A percentile compares a stretch with the other conserved stretches of the same genome.
Evolutionary conservation across 2,113 vertebrate genomes (phyloP).

Genomic region (Sylvilagus bachmani): DNA sequence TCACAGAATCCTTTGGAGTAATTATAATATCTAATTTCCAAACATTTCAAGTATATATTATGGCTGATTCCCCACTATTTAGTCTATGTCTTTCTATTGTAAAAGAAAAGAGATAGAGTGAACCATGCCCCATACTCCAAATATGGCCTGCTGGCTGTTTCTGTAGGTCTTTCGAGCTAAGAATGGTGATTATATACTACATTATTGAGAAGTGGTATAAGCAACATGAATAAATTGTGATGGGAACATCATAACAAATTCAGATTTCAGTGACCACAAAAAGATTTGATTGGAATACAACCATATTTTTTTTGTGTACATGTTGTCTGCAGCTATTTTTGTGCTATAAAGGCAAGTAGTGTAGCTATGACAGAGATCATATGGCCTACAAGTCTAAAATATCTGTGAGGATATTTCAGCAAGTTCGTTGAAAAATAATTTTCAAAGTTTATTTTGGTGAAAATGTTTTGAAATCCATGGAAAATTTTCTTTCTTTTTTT

Average conservation of each 20-base stretch:
- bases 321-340: constrained; percentile 42
- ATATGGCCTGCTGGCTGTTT: background rate
- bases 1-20: constrained; percentile 39
- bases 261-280: constrained; percentile 3
- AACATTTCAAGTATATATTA: background rate
- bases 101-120: constrained; percentile 40
- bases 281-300: background rate
- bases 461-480: no score
- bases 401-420: background rate
- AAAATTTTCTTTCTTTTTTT: no score
- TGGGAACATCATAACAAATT: constrained; percentile 30
- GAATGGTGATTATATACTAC: constrained; percentile 29
- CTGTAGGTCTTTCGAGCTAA: background rate
- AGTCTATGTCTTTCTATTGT: constrained; percentile 33
- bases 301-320: background rate
- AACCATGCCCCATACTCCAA: background rate
- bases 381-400: background rate
- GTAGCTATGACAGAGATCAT: background rate
- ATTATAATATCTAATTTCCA: background rate
- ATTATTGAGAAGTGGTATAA: constrained; percentile 49
- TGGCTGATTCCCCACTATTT: background rate
- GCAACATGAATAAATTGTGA: background rate
- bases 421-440: no score
- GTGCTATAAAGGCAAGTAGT: background rate
- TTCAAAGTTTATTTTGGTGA: no score